phyloP scores from a whole-genome alignment of 2,888 invertebrate species.

The Yponomeuta plumbellus region DNA sequence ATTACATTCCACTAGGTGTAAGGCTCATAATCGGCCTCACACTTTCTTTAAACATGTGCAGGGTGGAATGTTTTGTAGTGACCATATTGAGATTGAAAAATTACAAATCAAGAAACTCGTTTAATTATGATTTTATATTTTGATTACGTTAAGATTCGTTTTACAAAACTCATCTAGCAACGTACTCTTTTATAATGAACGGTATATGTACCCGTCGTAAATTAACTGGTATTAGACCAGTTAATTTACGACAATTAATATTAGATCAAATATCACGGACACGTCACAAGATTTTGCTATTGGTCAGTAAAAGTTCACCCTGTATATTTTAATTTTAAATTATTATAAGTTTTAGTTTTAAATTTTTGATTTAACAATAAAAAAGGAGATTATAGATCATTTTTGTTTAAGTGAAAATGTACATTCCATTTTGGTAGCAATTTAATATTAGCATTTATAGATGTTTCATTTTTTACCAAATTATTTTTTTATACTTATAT shows the following conservation, averaged over 20 bases:
- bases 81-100: not conserved
- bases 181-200: no score
- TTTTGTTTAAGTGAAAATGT: conserved; percentile 37
- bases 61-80: not conserved
- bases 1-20: conserved; percentile 66
- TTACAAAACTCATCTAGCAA: no score
- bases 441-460: conserved; percentile 59
- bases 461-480: conserved; percentile 59
- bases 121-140: no score
- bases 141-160: no score
- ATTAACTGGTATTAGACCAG: no score
- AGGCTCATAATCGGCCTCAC: conserved; percentile 58
- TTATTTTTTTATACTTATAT: conserved; percentile 57
- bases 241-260: no score
- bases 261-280: not conserved
- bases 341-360: not conserved
- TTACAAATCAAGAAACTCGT: not conserved
- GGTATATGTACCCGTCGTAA: no score
- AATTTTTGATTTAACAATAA: conserved; percentile 8
- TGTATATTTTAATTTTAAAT: conserved; percentile 3
- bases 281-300: not conserved
- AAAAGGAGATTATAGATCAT: conserved; percentile 50
- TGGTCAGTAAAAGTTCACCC: not conserved
- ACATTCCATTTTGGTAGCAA: conserved; percentile 63
- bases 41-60: conserved; percentile 26